These are phyloP conservation scores for Diadegma fenestrale DNA, from an alignment of 2,888 invertebrate genomes.

Conservation along the genomic window DNA sequence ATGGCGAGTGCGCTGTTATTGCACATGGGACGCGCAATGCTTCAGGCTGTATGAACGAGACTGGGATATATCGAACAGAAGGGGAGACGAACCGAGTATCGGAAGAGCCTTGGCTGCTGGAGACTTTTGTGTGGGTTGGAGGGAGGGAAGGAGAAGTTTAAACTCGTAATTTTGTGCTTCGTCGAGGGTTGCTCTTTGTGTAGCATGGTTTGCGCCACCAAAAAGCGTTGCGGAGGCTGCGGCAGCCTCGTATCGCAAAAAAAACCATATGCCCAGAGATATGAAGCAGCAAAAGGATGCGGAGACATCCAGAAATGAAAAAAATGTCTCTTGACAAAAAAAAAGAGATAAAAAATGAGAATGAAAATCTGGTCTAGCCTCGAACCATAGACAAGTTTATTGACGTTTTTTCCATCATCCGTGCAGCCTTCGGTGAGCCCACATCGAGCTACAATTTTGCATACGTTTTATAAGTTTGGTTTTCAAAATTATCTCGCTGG, in stretches of 20 bases:
- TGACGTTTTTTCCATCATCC: slow-evolving; percentile 48
- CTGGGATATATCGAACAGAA: slow-evolving; percentile 19
- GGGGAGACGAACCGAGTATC: slow-evolving; percentile 55
- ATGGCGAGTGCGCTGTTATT: not conserved
- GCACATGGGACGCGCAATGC: not conserved
- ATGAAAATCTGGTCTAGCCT: slow-evolving; percentile 24
- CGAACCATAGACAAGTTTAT: slow-evolving; percentile 54
- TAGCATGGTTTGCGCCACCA: not conserved
- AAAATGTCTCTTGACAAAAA: not conserved
- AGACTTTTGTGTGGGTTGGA: not conserved
- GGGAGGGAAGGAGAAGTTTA: not conserved
- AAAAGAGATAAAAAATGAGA: slow-evolving; percentile 8
- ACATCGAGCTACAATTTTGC: slow-evolving; percentile 22
- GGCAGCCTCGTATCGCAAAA: not conserved
- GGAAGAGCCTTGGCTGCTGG: slow-evolving; percentile 44
- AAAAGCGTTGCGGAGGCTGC: not conserved
- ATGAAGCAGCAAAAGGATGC: not conserved
- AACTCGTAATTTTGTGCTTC: slow-evolving; percentile 45
- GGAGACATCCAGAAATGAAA: not conserved
- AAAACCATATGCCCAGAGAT: not conserved
- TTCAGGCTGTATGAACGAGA: not conserved
- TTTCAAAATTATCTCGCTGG: not conserved
- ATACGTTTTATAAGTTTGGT: slow-evolving; percentile 9
- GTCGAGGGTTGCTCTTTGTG: slow-evolving; percentile 53
- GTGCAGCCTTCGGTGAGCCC: slow-evolving; percentile 38